Conservation (phyloP, 2,113 vertebrate genomes). For the Oreocharis arfaki region DNA sequence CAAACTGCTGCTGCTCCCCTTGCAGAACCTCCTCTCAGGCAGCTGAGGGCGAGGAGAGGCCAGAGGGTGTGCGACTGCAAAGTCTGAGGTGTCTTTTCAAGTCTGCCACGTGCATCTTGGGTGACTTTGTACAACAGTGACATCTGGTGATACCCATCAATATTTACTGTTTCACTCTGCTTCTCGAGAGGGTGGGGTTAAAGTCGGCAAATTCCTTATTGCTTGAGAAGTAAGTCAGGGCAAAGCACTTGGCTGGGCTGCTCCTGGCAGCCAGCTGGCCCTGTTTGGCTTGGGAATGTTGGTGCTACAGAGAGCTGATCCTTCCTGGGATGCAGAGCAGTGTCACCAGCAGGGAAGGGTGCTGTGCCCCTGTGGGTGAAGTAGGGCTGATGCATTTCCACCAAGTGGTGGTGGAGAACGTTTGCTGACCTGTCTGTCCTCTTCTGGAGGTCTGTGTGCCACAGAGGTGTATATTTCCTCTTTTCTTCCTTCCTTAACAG, state of each 20-base stretch:
- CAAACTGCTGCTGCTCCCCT: neutral
- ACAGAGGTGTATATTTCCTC: neutral
- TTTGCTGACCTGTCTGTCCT: neutral
- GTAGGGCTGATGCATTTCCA: no score
- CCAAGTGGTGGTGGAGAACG: rapidly evolving
- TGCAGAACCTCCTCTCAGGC: neutral
- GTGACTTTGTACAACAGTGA: conserved; percentile 58
- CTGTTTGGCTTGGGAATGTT: neutral
- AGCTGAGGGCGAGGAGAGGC: neutral
- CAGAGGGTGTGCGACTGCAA: neutral
- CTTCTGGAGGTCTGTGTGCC: neutral
- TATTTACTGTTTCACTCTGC: conserved; percentile 11
- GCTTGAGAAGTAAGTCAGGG: neutral
- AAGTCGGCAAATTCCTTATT: neutral
- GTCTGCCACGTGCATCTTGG: neutral
- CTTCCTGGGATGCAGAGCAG: no score
- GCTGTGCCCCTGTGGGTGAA: no score
- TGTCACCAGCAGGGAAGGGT: no score
- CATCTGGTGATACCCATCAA: conserved; percentile 55
- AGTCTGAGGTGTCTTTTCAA: neutral
- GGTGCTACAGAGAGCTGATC: no score
- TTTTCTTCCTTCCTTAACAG: neutral
- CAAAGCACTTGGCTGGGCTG: neutral
- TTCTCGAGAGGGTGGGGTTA: neutral
- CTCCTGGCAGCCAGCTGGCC: neutral